These are phyloP conservation scores for Zoroaster sp. DNA, from an alignment of 53 echinoderm and acorn worm species.

Conservation along the genomic window DNA sequence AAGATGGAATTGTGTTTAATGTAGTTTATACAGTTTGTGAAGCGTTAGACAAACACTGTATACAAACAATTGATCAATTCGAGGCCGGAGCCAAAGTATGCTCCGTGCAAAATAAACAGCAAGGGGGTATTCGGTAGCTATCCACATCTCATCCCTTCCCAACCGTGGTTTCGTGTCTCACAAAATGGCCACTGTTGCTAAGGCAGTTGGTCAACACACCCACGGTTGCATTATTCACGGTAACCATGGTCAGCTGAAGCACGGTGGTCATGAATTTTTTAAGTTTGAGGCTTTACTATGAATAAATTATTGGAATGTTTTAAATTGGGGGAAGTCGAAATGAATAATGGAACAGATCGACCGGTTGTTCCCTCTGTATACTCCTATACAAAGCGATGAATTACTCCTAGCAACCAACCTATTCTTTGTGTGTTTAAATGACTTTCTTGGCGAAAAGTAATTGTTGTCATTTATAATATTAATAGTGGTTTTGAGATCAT, in stretches of 20 bases:
- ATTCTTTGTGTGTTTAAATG: too few relatives aligned
- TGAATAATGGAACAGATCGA: not conserved
- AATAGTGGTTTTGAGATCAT: too few relatives aligned
- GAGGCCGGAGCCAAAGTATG: not conserved
- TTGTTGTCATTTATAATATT: too few relatives aligned
- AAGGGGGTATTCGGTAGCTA: not conserved
- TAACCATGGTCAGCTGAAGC: constrained; percentile 10
- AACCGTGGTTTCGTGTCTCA: not conserved
- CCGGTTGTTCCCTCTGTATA: not conserved
- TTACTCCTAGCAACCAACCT: not conserved
- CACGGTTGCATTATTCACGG: not conserved
- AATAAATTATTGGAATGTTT: not conserved
- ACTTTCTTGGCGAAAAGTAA: too few relatives aligned
- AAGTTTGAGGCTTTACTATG: not conserved
- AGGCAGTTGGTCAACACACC: not conserved
- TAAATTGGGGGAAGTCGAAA: not conserved
- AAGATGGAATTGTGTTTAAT: not conserved
- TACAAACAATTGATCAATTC: not conserved
- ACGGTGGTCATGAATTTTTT: constrained; percentile 24
- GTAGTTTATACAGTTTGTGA: constrained; percentile 22
- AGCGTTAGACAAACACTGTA: not conserved
- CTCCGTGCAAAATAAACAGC: not conserved
- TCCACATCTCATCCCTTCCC: not conserved
- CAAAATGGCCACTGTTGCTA: constrained; percentile 46
- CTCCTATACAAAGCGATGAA: not conserved